Evolutionary conservation across 2,797 vertebrate genomes (phyloP), one percentile per base, ranked within the genome.

Genomic region (Prunella strophiata): DNA sequence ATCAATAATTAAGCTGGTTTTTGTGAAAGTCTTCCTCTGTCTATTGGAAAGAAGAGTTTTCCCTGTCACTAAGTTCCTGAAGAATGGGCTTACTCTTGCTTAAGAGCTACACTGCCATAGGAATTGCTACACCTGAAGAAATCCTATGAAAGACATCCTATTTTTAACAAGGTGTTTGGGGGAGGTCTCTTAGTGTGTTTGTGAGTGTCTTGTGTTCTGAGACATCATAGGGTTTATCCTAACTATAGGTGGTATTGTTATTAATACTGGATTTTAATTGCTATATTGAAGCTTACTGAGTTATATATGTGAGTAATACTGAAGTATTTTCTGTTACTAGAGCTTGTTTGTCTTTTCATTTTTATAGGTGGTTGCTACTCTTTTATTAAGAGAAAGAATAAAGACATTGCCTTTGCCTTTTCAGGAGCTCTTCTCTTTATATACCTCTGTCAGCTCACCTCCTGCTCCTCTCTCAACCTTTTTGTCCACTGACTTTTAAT

Each of bases 401-500:
- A 86, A 93, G 77, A 38, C 63, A 80, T 73, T 42, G 8, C 27
- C 71, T 94, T 83, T 95, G 52, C 77, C 81, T 92, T 95, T 94
- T 57, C 63, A 74, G 43, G 74, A 88, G 74, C 71, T 94, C 36
- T 94, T 91, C 26, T 63, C 71, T 93, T 87, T 92, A 74, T 92
- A 91, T 93, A 65, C 21, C 57, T 91, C 76, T 85, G 83, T 79
- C 63, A 89, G 85, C 79, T 96, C 83, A 89, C 90, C 93, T 90
- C 52, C 61, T 96, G 95, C 76, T 88, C 78, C 42, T 91, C 80
- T 87, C 81, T 92, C 91, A 95, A 92, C 94, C 93, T 93, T 91
- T 90, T 91, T 94, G 92, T 93, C 85, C 82, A 75, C 79, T 92
- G 92, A 84, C 89, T 94, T 97, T 91, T 96, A 95, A 94, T 93